Base-by-base conservation (phyloP, 2,888 invertebrate genomes). In the Rotaria macrura region DNA sequence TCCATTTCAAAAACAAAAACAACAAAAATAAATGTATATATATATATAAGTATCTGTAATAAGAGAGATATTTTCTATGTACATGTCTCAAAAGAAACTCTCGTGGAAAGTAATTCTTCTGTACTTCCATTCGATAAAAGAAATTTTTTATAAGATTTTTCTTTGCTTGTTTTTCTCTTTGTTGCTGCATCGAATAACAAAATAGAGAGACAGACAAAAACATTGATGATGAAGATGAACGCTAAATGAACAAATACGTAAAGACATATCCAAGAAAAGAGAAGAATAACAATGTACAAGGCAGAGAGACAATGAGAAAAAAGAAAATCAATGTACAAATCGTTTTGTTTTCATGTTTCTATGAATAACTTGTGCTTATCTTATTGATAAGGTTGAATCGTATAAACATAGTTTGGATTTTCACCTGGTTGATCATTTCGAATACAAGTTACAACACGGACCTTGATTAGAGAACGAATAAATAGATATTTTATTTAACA, bases 351-450 rank as follows among this genome's bases (percentile, higher is more conserved):
- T 34, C 9, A 65, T 29, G 29, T 6, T 7, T 65, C 20, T 17
- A 65, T 29, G 20, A 6, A 65, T 65, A 54, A 25, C 54, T 54
- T 25, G 54, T 29, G 3, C 34, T 65, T 34, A 34, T 34, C 34
- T 65, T 65, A 79, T 79, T 79, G 79, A 79, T 79, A 79, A 12
- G 79, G 79, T 79, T 79, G 79, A 79, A 79, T 79, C 43, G 79
- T 79, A 79, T 79, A 79, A n/a, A 79, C 79, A 79, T 79, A 79
- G n/a, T 79, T 79, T 25, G 79, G 79, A 43, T 79, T 79, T 79
- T 79, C 79, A 43, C 79, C 79, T 4, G 65, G 65, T 79, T 79
- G 43, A 79, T 79, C 43, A 43, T 79, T 79, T 79, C 79, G 79
- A 43, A 79, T 79, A 79, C 79, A 79, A n/a, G 79, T 79, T 10